These are phyloP conservation scores for Caprella mutica DNA, from an alignment of 2,888 invertebrate genomes.

Conservation along the genomic window DNA sequence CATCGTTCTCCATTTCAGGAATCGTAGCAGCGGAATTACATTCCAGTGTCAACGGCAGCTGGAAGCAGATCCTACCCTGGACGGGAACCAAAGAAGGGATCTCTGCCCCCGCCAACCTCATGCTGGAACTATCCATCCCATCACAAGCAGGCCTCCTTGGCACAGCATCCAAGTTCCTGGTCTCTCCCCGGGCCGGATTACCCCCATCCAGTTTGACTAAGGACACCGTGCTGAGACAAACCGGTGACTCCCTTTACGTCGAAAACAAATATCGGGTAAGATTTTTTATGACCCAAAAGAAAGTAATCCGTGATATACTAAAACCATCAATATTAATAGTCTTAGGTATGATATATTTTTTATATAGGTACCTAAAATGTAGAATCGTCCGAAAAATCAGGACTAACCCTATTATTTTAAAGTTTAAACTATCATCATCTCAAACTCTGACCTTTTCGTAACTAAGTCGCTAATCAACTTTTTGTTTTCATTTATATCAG, in stretches of 20 bases:
- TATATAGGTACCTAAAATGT: too few species aligned
- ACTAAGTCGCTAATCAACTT: too few species aligned
- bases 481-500: too few species aligned
- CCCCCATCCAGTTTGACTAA: neutral
- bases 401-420: too few species aligned
- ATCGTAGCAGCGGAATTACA: conserved; percentile 19
- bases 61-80: conserved; percentile 28
- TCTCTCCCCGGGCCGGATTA: conserved; percentile 36
- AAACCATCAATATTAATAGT: too few species aligned
- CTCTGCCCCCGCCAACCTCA: conserved; percentile 27
- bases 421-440: too few species aligned
- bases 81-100: conserved; percentile 16
- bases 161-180: conserved; percentile 60
- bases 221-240: neutral
- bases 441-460: too few species aligned
- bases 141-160: conserved; percentile 83
- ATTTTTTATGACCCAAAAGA: too few species aligned
- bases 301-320: too few species aligned
- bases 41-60: conserved; percentile 24
- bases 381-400: too few species aligned
- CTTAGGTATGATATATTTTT: too few species aligned
- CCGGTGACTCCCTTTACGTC: neutral
- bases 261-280: conserved; percentile 5
- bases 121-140: conserved; percentile 68
- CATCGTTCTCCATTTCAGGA: too few species aligned